Base-by-base conservation (phyloP, 1,140 invertebrate genomes). In the Scylla paramamosain region DNA sequence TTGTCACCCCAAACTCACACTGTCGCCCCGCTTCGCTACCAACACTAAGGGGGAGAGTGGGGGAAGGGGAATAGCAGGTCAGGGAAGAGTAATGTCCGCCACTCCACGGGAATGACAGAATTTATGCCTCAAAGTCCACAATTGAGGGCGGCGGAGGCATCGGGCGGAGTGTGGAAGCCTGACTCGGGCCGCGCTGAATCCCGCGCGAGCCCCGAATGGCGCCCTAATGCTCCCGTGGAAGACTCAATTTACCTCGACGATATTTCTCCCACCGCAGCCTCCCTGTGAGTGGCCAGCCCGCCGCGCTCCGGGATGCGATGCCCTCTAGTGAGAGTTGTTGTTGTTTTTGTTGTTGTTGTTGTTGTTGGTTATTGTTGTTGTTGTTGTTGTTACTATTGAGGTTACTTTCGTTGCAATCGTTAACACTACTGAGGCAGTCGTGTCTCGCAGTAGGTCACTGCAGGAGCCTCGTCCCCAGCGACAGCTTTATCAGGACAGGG, bases 51-150 rank as follows among this genome's bases (percentile, higher is more conserved):
- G 67, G 25, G n/a, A 77, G 67, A 52, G 48, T 7, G 67, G 67
- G n/a, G 67, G 67, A 2, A 77, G 25, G n/a, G 67, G 67, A 77
- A 20, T n/a, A n/a, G 67, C 25, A 8, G 67, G 12, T 77, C 67
- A 0, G 67, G 20, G 20, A 77, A 77, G 25, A 77, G 20, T 77
- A 77, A 77, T 77, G 67, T 77, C 67, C 67, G n/a, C 67, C 67
- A 77, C 67, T 77, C 67, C 20, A n/a, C 67, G 20, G 25, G 67
- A 77, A 77, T 77, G 67, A 77, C 67, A 7, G 67, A 77, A 77
- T 77, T 77, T 77, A 77, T 77, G 67, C 25, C 67, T 77, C 20
- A 77, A 77, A 77, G 67, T 77, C 67, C 67, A 77, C 67, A 77
- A 77, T 77, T 77, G 67, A 77, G 67, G 16, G 67, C 20, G 67